Conservation (phyloP, 2,888 invertebrate species). For the Allygus modestus region DNA sequence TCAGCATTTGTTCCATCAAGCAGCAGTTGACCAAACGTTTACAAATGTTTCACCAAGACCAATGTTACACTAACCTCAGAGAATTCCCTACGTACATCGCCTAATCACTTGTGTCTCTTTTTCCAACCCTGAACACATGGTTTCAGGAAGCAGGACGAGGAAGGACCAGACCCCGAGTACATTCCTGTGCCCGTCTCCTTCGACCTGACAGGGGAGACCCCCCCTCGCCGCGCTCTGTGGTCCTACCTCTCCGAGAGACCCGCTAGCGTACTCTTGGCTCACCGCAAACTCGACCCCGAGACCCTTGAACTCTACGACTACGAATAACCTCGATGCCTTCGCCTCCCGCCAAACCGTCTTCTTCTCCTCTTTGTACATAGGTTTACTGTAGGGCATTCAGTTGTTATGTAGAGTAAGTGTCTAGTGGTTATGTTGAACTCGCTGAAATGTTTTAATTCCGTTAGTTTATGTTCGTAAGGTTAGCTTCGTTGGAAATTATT, state of each 20-base stretch:
- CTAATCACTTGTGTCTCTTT: no score
- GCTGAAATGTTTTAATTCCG: no score
- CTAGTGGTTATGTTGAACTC: not conserved
- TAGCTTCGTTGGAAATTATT: no score
- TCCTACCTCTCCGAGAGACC: conserved; percentile 13
- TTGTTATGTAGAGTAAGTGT: not conserved
- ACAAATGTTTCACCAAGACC: no score
- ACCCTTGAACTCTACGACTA: conserved; percentile 27
- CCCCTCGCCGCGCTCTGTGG: conserved; percentile 35
- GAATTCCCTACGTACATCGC: no score
- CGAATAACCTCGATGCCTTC: conserved; percentile 47
- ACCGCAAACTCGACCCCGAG: conserved; percentile 39
- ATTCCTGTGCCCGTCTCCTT: not conserved
- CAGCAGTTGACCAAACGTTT: no score
- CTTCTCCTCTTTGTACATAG: conserved; percentile 11
- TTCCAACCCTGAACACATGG: no score
- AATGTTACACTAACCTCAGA: no score
- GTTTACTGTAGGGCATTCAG: not conserved
- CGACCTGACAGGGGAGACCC: not conserved
- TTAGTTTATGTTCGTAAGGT: no score
- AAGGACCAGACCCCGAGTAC: conserved; percentile 25
- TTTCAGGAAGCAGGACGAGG: conserved; percentile 35
- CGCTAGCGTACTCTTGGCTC: conserved; percentile 13
- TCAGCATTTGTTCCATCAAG: no score
- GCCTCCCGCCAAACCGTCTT: not conserved